Evolutionary conservation across 2,888 invertebrate species (phyloP).

Genomic region (Hemicrepidius hirtus): DNA sequence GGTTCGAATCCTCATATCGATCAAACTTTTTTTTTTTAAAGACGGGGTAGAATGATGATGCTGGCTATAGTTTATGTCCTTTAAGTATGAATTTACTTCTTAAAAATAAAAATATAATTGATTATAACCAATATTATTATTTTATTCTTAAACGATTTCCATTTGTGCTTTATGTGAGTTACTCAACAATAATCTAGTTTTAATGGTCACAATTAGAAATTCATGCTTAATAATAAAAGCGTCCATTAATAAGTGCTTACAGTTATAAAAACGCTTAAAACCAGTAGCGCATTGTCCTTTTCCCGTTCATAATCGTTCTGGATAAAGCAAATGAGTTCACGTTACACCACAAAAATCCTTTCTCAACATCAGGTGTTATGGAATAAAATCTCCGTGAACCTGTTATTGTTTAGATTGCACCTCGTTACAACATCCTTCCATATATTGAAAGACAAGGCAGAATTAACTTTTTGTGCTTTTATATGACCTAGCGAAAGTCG

Average conservation of each 20-base stretch:
- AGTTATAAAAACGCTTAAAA: not conserved
- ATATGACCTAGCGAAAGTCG: conserved; percentile 42
- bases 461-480: conserved; percentile 10
- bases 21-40: too few species aligned
- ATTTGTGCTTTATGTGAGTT: not conserved
- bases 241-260: not conserved
- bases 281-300: conserved; percentile 14
- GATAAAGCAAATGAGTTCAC: conserved; percentile 20
- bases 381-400: conserved; percentile 42
- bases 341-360: conserved; percentile 33
- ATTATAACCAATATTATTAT: too few species aligned
- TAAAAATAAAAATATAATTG: too few species aligned
- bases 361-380: conserved; percentile 36
- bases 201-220: not conserved
- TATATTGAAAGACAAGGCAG: conserved; percentile 24
- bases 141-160: not conserved
- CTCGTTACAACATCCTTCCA: conserved; percentile 41
- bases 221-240: not conserved
- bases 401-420: conserved; percentile 46
- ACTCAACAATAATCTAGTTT: conserved; percentile 1
- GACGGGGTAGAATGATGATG: too few species aligned
- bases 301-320: not conserved
- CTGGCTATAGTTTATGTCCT: too few species aligned
- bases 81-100: too few species aligned
- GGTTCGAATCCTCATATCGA: too few species aligned